Base-by-base conservation (phyloP, 1,140 invertebrate species). In the Scaptomyza pallida region DNA sequence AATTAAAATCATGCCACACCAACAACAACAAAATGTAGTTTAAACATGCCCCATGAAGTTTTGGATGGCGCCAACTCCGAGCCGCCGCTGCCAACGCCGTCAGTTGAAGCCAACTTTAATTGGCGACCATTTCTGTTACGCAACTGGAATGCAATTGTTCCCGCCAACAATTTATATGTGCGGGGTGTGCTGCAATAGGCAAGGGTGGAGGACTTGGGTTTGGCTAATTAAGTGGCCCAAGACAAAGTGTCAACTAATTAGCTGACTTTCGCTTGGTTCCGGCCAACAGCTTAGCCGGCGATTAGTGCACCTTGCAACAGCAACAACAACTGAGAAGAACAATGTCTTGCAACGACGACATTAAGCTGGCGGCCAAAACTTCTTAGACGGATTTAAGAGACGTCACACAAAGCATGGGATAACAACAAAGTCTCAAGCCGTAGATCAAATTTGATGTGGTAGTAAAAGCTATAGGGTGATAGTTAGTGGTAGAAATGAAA, bases 101-200 rank as follows among this genome's bases (percentile, higher is more conserved):
- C 4, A n/a, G 73, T 70, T 70, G 33, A 12, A 37, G 63, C 75
- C 74, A 88, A 89, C 78, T 88, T 88, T 88, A 88, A 89, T 89
- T 89, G 86, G 86, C 86, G 86, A 52, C 86, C 86, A 74, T 89
- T 89, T 72, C 55, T 89, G 81, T 68, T 89, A 41, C 86, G 86
- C 67, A 86, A 89, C 86, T 89, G 86, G 86, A 89, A 89, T 86
- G 81, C 81, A 81, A 78, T 89, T 82, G 86, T 82, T 45, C 86
- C 86, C 30, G 78, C 78, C 67, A 89, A 72, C 75, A 89, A 89
- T 82, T 65, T 89, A 67, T 89, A 89, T 70, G 75, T 82, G 72
- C 78, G 86, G 56, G 80, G 86, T 10, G 69, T 76, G n/a, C 72
- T 86, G 62, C 73, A 89, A 50, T 85, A 5, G 23, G 33, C 12